Percentiles rank a stretch among this genome's conserved stretches.
Conservation (phyloP, 2,113 vertebrate genomes). For the Parus major region DNA sequence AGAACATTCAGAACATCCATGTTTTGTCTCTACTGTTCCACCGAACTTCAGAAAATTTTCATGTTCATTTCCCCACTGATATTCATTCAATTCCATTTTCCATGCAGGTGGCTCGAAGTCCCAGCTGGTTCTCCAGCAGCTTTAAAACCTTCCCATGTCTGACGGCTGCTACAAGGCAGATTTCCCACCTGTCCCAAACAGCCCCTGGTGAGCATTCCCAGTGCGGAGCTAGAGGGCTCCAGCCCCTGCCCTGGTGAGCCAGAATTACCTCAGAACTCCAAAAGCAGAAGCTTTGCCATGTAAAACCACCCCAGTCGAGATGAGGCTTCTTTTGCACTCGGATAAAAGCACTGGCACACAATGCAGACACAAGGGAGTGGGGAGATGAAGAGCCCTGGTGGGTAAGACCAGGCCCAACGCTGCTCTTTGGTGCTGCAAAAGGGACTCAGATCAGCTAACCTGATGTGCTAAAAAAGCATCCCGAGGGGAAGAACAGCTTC, state of each 20-base stretch:
- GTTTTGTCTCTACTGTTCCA: background rate
- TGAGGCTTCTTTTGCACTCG: background rate
- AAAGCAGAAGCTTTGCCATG: background rate
- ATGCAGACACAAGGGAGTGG: accelerated
- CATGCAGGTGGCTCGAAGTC: background rate
- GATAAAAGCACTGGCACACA: background rate
- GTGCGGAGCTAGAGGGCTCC: background rate
- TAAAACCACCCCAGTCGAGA: background rate
- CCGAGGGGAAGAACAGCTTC: background rate
- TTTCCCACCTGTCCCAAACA: background rate
- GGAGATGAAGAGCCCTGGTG: background rate
- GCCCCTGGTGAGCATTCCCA: background rate
- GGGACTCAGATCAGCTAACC: background rate
- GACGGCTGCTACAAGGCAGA: background rate
- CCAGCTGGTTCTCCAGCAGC: background rate
- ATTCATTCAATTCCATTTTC: background rate
- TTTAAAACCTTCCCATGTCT: background rate
- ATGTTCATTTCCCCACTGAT: background rate
- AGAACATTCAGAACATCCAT: background rate
- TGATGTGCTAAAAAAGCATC: background rate
- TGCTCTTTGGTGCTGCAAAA: background rate
- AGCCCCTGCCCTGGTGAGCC: background rate
- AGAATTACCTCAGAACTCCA: background rate
- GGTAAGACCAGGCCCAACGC: accelerated
- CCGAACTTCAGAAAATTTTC: background rate